phyloP scores from a whole-genome alignment of 2,113 vertebrate species.

The Anser cygnoides region DNA sequence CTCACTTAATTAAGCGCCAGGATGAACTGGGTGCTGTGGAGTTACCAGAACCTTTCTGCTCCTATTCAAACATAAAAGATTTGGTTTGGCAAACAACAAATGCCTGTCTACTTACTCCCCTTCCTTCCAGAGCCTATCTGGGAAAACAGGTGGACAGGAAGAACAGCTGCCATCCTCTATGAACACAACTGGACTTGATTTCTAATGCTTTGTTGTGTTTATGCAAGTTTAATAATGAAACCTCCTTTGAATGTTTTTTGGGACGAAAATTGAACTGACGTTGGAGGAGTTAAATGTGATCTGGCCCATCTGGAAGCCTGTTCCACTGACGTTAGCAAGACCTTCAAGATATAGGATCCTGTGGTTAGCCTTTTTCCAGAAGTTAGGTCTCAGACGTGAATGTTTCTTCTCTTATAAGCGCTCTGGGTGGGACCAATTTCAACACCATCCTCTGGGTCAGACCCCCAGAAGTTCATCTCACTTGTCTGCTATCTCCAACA shows the following conservation, averaged over 20 bases:
- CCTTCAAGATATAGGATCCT: background rate
- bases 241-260: background rate
- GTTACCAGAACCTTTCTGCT: background rate
- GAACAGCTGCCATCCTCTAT: background rate
- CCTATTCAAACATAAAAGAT: background rate
- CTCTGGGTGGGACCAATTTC: background rate
- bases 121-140: background rate
- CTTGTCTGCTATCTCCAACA: background rate
- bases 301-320: background rate
- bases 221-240: background rate
- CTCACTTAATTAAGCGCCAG: background rate
- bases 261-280: background rate
- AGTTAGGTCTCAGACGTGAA: background rate
- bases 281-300: background rate
- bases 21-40: background rate
- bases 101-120: background rate
- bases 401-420: background rate
- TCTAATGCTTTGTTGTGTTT: background rate
- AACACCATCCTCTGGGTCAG: background rate
- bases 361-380: background rate
- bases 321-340: background rate
- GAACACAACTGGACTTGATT: background rate
- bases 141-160: background rate
- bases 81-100: background rate
- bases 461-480: background rate